Base-by-base conservation (phyloP, 2,113 vertebrate species). In the Pygoscelis adeliae region DNA sequence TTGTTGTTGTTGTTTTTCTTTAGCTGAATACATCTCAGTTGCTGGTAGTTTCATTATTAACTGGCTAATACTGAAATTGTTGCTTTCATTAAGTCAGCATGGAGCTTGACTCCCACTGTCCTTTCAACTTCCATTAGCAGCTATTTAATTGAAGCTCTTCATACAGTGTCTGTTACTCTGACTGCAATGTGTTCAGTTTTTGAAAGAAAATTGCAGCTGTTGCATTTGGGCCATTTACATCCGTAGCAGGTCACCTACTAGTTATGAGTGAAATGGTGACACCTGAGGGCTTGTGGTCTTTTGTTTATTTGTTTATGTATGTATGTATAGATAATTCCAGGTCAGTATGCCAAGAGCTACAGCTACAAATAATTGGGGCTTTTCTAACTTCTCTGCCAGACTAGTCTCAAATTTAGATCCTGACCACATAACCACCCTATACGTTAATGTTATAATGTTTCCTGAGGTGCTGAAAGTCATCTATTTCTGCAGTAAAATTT, bases 401-500 rank as follows among this genome's bases (percentile, higher is more conserved):
- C 9, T 66, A 58, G 20, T 53, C 34, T 58, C 49, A 77, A 34
- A 72, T 95, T 90, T 90, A 77, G 27, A 78, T 66, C 36, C 67
- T 77, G 30, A 87, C 59, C 76, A 83, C 49, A 58, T 69, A 88
- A 61, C 15, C 27, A 52, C 55, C 16, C 44, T 72, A 40, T 90
- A 77, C 9, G 8, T 95, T 90, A 80, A 72, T 40, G 27, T 59
- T 80, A 23, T 66, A 87, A 84, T 67, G 40, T 90, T 92, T 95
- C 67, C 53, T 3, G 4, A 73, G 53, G 62, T 56, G 58, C 79
- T 80, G 30, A 65, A 92, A 80, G 15, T 73, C 30, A 40, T 93
- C 52, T 83, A 34, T 95, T 94, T 90, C 89, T 95, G 66, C 36
- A 72, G 17, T 86, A 85, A 47, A 92, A 56, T 65, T 92, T 66